Conservation (phyloP, 2,113 vertebrate species). For the Eclectus roratus region DNA sequence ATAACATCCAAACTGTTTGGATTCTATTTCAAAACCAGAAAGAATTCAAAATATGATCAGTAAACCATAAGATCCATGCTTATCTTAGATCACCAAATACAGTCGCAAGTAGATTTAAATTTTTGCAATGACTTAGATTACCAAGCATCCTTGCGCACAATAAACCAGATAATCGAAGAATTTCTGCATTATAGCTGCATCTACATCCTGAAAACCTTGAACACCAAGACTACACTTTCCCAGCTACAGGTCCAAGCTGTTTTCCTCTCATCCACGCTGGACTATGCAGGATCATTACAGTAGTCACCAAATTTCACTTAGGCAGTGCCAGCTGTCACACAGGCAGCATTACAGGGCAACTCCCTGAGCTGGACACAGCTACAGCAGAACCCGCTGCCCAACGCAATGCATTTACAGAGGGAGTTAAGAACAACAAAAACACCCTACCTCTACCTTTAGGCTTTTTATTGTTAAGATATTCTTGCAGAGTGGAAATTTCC, state of each 20-base stretch:
- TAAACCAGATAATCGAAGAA: neutral
- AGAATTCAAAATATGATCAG: neutral
- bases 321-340: neutral
- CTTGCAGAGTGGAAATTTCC: neutral
- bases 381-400: neutral
- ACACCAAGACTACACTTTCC: neutral
- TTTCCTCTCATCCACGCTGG: neutral
- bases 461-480: neutral
- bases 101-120: neutral
- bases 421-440: neutral
- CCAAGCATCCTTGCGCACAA: neutral
- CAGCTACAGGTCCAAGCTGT: neutral
- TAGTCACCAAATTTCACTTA: neutral
- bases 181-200: neutral
- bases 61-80: neutral
- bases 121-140: neutral
- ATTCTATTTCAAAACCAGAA: neutral
- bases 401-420: fast-evolving
- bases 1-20: neutral
- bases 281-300: neutral
- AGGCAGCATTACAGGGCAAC: fast-evolving
- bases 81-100: neutral
- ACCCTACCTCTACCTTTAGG: neutral
- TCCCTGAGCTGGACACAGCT: fast-evolving
- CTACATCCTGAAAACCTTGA: neutral